phyloP scores from a whole-genome alignment of 2,113 vertebrate genomes.

The Nyctibius bracteatus region DNA sequence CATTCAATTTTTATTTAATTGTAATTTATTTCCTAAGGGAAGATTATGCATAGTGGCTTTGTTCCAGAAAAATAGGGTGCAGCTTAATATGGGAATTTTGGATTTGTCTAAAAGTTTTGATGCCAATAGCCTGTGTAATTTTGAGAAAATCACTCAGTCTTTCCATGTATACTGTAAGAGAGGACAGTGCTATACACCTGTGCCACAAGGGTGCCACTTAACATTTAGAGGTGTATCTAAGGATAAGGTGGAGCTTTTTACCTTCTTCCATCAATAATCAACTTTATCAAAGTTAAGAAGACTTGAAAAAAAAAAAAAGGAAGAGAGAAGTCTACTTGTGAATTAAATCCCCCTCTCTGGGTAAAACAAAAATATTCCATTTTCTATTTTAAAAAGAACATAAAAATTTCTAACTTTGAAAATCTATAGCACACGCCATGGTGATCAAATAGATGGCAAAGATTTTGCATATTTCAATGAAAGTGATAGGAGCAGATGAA shows the following conservation, averaged over 20 bases:
- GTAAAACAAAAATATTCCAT: neutral
- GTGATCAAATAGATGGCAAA: neutral
- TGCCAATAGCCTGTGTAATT: constrained; percentile 44
- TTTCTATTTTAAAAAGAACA: neutral
- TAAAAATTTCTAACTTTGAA: neutral
- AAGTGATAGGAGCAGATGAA: constrained; percentile 17
- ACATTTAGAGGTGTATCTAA: neutral
- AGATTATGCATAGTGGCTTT: constrained; percentile 10
- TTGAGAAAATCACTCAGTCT: constrained; percentile 3
- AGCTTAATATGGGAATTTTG: constrained; percentile 32
- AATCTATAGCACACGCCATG: neutral
- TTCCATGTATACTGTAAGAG: neutral
- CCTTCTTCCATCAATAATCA: neutral
- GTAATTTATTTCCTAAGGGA: constrained; percentile 35
- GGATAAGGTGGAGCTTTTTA: neutral
- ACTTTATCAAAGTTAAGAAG: neutral
- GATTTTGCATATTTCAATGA: neutral
- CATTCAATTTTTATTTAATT: constrained; percentile 55
- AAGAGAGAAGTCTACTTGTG: neutral
- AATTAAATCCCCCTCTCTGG: neutral
- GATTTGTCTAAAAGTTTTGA: constrained; percentile 14
- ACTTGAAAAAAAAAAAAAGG: neutral
- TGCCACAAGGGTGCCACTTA: neutral
- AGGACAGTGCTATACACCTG: neutral
- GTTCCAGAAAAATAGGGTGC: constrained; percentile 44